A percentile compares a stretch with the other conserved stretches of the same genome.
Evolutionary conservation across 2,888 invertebrate genomes (phyloP).

Genomic region (Heteromurus nitidus): DNA sequence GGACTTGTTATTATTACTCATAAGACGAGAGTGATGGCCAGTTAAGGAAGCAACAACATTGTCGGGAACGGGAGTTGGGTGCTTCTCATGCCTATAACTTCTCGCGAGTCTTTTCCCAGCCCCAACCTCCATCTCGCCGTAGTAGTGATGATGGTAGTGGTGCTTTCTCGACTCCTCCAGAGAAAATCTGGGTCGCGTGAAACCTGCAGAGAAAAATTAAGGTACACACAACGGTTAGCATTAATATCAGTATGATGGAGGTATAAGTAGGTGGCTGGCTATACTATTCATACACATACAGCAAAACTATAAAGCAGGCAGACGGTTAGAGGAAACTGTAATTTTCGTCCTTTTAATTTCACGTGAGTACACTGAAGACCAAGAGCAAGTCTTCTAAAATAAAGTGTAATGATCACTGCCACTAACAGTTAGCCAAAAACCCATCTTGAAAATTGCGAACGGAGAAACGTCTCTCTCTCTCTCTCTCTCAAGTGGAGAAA

Average conservation of each 20-base stretch:
- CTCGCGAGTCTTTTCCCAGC: slow-evolving; percentile 54
- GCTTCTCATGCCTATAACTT: slow-evolving; percentile 68
- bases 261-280: neutral
- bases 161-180: slow-evolving; percentile 47
- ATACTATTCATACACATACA: neutral
- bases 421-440: neutral
- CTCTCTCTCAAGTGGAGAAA: neutral
- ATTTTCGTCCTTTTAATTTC: neutral
- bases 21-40: slow-evolving; percentile 47
- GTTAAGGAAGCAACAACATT: slow-evolving; percentile 35
- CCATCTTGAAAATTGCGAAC: neutral
- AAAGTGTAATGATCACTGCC: neutral
- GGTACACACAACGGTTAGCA: neutral
- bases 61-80: slow-evolving; percentile 64
- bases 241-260: slow-evolving; percentile 7
- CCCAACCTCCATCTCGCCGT: slow-evolving; percentile 40
- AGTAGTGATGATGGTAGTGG: slow-evolving; percentile 51
- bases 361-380: too few relatives aligned
- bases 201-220: slow-evolving; percentile 37
- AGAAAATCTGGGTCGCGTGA: slow-evolving; percentile 44
- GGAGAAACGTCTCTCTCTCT: too few relatives aligned
- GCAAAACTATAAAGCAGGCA: neutral
- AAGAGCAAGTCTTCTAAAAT: neutral
- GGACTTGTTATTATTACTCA: slow-evolving; percentile 49
- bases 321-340: neutral